Conservation (phyloP, 2,888 invertebrate species). For the Aspidiotus destructor region DNA sequence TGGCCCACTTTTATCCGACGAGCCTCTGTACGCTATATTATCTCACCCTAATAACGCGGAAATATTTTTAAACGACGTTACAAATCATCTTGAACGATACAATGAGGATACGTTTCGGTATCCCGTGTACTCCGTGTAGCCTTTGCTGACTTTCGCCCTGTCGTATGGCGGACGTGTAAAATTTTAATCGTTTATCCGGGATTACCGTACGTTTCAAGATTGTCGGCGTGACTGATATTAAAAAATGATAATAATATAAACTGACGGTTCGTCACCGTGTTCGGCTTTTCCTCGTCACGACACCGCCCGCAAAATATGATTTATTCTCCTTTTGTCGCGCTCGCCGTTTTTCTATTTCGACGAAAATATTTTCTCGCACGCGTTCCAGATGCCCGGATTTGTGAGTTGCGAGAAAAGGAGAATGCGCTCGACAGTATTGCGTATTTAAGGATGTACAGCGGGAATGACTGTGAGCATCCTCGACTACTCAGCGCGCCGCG, state of each 20-base stretch:
- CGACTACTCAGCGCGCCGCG: too few relatives aligned
- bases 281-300: background rate
- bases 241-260: background rate
- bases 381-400: too few relatives aligned
- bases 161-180: background rate
- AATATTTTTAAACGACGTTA: constrained; percentile 15
- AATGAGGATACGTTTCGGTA: background rate
- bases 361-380: too few relatives aligned
- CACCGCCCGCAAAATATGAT: background rate
- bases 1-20: background rate
- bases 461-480: too few relatives aligned
- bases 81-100: constrained; percentile 9
- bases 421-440: too few relatives aligned
- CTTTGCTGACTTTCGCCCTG: background rate
- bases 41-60: background rate
- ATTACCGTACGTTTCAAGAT: background rate
- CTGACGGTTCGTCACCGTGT: background rate
- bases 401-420: too few relatives aligned
- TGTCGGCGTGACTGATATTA: background rate
- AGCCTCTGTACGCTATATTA: too few relatives aligned
- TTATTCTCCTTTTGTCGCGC: background rate
- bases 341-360: too few relatives aligned
- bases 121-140: background rate
- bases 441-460: too few relatives aligned
- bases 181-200: background rate